Base-by-base conservation (phyloP, 1,140 invertebrate species). In the Penaeus vannamei region DNA sequence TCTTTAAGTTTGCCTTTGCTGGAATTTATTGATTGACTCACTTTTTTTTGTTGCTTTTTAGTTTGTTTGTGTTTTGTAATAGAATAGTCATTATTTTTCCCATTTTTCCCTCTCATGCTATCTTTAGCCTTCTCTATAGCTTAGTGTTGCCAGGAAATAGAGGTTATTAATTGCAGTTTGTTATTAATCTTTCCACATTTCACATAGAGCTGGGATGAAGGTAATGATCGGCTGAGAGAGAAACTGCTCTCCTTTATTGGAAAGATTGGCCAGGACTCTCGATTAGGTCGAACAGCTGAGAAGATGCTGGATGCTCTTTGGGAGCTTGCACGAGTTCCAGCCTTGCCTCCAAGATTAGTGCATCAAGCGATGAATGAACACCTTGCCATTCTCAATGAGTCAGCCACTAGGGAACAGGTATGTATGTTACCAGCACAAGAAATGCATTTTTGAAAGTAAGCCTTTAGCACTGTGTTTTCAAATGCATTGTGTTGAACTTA, bases 261-360 rank as follows among this genome's bases (percentile, higher is more conserved):
- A 23, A 93, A 93, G 90, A 94, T 94, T 85, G 94, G 94, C 22
- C 93, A 93, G 86, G 94, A 95, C 92, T 93, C 93, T 0, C 89
- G 90, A 2, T 79, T 92, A 19, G 91, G 89, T 42, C 91, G 91
- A 80, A 92, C 91, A 3, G 90, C 90, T 64, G 91, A 87, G 26
- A 91, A 94, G 93, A 93, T 94, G 88, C 89, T 94, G 66, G 94
- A 94, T 90, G 89, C 94, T 32, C 90, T 95, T 22, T 95, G 94
- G 94, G 93, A 94, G 72, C 91, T 95, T 69, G 93, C 94, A 46
- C 93, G 94, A 89, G 92, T 93, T 60, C 92, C 93, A 5, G 91
- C 91, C 17, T 91, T 95, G 66, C 93, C 93, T 20, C 92, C 93
- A 62, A 92, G 92, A 81, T 91, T 94, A 79, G 93, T 94, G 53